Percentiles rank a stretch among this genome's conserved stretches.
Evolutionary conservation across 2,888 invertebrate species (phyloP).

Genomic region (Latheticus oryzae): DNA sequence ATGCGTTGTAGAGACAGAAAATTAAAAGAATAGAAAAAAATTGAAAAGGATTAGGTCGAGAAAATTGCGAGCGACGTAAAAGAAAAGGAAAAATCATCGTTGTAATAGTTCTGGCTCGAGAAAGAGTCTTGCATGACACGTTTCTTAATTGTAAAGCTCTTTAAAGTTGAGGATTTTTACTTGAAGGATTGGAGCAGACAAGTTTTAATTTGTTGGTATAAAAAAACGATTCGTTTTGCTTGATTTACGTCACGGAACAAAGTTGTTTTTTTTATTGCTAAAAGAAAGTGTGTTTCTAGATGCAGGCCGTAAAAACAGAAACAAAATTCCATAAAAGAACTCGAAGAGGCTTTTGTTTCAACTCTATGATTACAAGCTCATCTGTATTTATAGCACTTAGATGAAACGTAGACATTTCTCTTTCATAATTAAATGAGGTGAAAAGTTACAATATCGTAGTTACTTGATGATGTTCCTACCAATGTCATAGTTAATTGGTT

Average conservation of each 20-base stretch:
- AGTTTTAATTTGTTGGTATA: constrained; percentile 22
- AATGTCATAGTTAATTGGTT: no score
- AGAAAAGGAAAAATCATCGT: constrained; percentile 6
- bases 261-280: constrained; percentile 6
- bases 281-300: constrained; percentile 8
- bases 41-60: neutral
- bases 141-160: constrained; percentile 25
- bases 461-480: no score
- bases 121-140: constrained; percentile 16
- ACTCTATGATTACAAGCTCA: constrained; percentile 11
- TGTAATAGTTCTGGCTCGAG: constrained; percentile 18
- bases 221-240: constrained; percentile 8
- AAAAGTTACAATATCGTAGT: no score
- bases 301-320: constrained; percentile 17
- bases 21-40: constrained; percentile 3
- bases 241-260: constrained; percentile 12
- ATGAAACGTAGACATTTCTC: no score
- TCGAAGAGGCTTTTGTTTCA: constrained; percentile 13
- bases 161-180: constrained; percentile 11
- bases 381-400: constrained; percentile 18
- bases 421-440: no score
- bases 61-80: neutral
- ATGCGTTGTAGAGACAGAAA: constrained; percentile 3
- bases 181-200: constrained; percentile 9
- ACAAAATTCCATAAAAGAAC: constrained; percentile 19